Conservation (phyloP, 2,797 vertebrate species). For the Danio jaintianensis region DNA sequence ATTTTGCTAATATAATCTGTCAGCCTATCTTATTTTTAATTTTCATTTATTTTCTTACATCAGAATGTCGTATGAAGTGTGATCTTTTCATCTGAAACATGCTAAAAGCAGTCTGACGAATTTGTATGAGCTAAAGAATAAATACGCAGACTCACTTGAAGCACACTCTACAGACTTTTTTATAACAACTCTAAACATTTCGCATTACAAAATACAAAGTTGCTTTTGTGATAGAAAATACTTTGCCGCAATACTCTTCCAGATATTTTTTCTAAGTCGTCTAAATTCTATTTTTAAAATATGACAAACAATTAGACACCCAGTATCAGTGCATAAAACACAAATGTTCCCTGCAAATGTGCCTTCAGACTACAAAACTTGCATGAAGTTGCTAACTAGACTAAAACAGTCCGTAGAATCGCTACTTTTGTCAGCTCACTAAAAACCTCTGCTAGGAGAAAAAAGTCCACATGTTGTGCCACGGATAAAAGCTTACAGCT, state of each 20-base stretch:
- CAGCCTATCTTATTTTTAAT: slow-evolving; percentile 7
- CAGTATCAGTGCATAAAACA: slow-evolving; percentile 54
- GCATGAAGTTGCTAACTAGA: slow-evolving; percentile 37
- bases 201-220: slow-evolving; percentile 74
- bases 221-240: slow-evolving; percentile 62
- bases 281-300: slow-evolving; percentile 61
- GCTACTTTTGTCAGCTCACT: slow-evolving; percentile 38
- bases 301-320: slow-evolving; percentile 55
- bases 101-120: slow-evolving; percentile 40
- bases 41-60: slow-evolving; percentile 13
- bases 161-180: slow-evolving; percentile 67
- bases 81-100: slow-evolving; percentile 35
- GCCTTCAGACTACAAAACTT: slow-evolving; percentile 48
- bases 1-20: slow-evolving; percentile 27
- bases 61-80: slow-evolving; percentile 38
- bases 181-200: slow-evolving; percentile 68
- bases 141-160: slow-evolving; percentile 63
- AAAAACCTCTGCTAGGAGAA: slow-evolving; percentile 20
- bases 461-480: slow-evolving; percentile 35
- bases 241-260: slow-evolving; percentile 55
- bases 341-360: slow-evolving; percentile 49
- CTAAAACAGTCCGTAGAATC: slow-evolving; percentile 31
- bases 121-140: slow-evolving; percentile 60
- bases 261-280: slow-evolving; percentile 60
- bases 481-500: slow-evolving; percentile 45